Evolutionary conservation across 1,140 invertebrate species (phyloP), one percentile per base, ranked within the genome.

Genomic region (Orchesella cincta): DNA sequence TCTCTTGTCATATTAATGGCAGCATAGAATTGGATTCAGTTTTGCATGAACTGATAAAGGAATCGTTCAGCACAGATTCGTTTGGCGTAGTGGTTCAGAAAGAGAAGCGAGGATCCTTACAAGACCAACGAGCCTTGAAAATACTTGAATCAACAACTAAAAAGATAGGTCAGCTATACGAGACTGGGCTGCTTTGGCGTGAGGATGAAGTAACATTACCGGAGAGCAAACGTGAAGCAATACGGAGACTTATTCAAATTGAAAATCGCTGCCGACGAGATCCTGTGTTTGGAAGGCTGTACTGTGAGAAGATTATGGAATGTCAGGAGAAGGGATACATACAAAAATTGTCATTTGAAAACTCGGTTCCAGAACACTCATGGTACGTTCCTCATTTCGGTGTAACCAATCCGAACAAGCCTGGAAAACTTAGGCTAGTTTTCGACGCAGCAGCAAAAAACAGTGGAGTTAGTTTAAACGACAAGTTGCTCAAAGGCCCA

Each of bases 351-450:
- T n/a, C n/a, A n/a, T n/a, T n/a, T n/a, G n/a, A n/a, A n/a, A n/a
- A n/a, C n/a, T n/a, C n/a, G n/a, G n/a, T n/a, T n/a, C n/a, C 39
- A 8, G 39, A 46, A 12, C 39, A 46, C 39, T 75, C 62, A 0
- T 76, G 74, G 74, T 76, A 77, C 29, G 1, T 78, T 14, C 39
- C 77, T 14, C 77, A 78, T 26, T 74, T 76, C 16, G 52, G 54
- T 1, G 77, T 78, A 3, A 33, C 46, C 8, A 70, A 67, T 35
- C 74, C 77, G 16, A 35, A 78, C 16, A 78, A 71, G 34, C 83
- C 81, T 0, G 83, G 83, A 0, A 76, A 78, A 39, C 18, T 77
- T 74, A 39, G 77, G 28, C 51, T 76, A 3, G 74, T 78, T 3
- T 78, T 76, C 29, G 77, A 78, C 31, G 75, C 74, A 8, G 29